Conservation (phyloP, 2,888 invertebrate species). For the Synanthedon andrenaeformis region DNA sequence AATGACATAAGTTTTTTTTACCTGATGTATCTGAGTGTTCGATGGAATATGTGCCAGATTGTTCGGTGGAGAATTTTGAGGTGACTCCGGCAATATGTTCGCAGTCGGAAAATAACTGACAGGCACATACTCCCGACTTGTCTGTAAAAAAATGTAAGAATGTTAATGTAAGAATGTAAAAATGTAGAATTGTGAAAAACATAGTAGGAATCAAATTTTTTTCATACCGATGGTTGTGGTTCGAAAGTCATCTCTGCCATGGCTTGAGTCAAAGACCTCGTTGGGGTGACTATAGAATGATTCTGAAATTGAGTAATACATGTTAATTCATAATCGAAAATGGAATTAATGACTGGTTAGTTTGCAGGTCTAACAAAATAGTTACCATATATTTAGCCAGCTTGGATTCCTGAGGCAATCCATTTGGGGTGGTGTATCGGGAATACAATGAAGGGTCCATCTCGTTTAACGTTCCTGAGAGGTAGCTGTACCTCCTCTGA, state of each 20-base stretch:
- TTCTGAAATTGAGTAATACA: slow-evolving; percentile 31
- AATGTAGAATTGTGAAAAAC: neutral
- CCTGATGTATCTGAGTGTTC: slow-evolving; percentile 55
- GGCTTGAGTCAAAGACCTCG: slow-evolving; percentile 36
- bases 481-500: too few species aligned
- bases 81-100: slow-evolving; percentile 38
- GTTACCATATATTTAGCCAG: slow-evolving; percentile 85
- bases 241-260: slow-evolving; percentile 43
- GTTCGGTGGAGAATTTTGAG: slow-evolving; percentile 40
- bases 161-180: neutral
- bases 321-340: neutral
- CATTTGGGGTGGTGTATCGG: slow-evolving; percentile 76
- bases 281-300: slow-evolving; percentile 40
- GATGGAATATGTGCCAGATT: slow-evolving; percentile 21
- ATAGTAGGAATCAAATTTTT: slow-evolving; percentile 28
- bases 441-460: slow-evolving; percentile 82
- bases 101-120: slow-evolving; percentile 41
- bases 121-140: slow-evolving; percentile 50
- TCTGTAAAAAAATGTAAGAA: slow-evolving; percentile 16
- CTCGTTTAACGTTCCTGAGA: slow-evolving; percentile 23
- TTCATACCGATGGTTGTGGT: slow-evolving; percentile 37
- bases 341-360: neutral
- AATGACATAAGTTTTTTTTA: slow-evolving; percentile 8
- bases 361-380: neutral
- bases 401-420: slow-evolving; percentile 87